Base-by-base conservation (phyloP, 2,888 invertebrate species). In the Philereme transversata region DNA sequence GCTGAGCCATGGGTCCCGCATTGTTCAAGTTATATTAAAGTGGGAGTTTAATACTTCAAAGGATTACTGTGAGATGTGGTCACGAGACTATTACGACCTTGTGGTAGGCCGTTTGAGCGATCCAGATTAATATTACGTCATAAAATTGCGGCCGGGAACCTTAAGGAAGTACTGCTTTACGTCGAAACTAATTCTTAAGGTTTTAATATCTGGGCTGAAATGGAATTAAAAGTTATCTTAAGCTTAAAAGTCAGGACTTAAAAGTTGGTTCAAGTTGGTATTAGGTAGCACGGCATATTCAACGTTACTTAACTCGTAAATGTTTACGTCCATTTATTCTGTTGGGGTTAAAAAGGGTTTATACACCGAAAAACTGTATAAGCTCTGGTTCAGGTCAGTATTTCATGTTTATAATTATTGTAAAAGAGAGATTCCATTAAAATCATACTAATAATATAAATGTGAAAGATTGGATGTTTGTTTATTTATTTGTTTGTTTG, bases 11-110 rank as follows among this genome's bases (percentile, higher is more conserved):
- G 83, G 84, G 83, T 79, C 81, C 71, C 80, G 83, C 86, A 87
- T 89, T 89, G 88, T 89, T 88, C 86, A 83, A 86, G 77, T 88
- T 88, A 85, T 87, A 88, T 89, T 88, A 87, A 86, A 88, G 82
- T 84, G 81, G 77, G 81, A 85, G 80, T 87, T 88, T 86, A 85
- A 86, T 87, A 86, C 84, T 87, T 87, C 81, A 86, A 85, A 87
- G 87, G 87, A 84, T 88, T 87, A 85, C 83, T 81, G 79, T 79
- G 77, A 78, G 78, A 83, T 84, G 84, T 81, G 84, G 84, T 81
- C 84, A 80, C 76, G 75, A 75, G 75, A 80, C 79, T 78, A 78
- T 83, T 78, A 79, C 73, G 73, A 71, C 75, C 72, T 69, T 64
- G 66, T 68, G 73, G 63, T 69, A 64, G 72, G 72, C 67, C 74